Evolutionary conservation across 2,113 vertebrate genomes (phyloP).

Genomic region (Corydoras sp.): DNA sequence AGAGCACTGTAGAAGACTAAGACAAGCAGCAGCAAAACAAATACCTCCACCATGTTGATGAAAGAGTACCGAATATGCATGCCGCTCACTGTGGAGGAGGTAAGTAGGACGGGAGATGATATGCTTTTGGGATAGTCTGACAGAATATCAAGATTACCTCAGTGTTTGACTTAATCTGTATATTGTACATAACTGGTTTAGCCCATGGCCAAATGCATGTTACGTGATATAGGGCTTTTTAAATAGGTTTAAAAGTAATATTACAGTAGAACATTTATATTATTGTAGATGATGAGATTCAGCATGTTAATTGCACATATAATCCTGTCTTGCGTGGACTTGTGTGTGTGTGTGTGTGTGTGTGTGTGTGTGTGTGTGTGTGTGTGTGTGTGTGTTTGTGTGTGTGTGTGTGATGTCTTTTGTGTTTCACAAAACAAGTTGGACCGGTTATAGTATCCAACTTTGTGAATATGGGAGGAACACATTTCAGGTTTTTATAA

Average conservation of each 20-base stretch:
- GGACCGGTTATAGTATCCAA: slow-evolving; percentile 32
- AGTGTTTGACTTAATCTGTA: neutral
- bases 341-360: slow-evolving; percentile 5
- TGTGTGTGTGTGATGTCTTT: slow-evolving; percentile 3
- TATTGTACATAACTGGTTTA: neutral
- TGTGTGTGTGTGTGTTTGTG: slow-evolving; percentile 6
- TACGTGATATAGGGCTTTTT: neutral
- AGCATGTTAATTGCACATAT: too few species aligned
- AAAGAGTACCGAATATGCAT: slow-evolving; percentile 92
- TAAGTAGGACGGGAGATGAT: slow-evolving; percentile 54
- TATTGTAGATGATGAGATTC: too few species aligned
- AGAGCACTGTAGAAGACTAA: neutral
- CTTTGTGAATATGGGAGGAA: too few species aligned
- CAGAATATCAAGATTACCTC: neutral
- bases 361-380: too few species aligned
- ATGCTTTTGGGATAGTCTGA: neutral
- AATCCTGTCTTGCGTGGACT: neutral
- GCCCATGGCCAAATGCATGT: neutral
- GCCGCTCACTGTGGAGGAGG: slow-evolving; percentile 89
- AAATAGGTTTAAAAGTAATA: neutral
- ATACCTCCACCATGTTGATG: slow-evolving; percentile 71
- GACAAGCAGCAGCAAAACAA: slow-evolving; percentile 22
- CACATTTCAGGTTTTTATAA: neutral
- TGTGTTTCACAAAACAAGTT: slow-evolving; percentile 35
- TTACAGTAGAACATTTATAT: too few species aligned